These are phyloP conservation scores for Caenorhabditis panamensis DNA, from an alignment of 2,888 invertebrate species.

Conservation along the genomic window DNA sequence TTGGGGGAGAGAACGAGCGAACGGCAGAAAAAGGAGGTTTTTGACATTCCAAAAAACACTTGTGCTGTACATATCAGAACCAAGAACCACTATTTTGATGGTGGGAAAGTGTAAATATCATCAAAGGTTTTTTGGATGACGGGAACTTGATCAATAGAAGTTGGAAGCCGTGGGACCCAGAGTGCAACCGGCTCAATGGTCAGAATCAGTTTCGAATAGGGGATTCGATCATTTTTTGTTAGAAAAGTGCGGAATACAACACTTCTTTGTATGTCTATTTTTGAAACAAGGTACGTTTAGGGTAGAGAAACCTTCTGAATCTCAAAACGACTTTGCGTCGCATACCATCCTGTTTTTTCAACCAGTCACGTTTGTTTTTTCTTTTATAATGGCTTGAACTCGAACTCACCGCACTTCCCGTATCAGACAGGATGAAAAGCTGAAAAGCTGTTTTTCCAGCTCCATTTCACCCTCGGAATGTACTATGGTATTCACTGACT, in stretches of 20 bases:
- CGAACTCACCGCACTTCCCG: background rate
- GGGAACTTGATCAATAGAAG: background rate
- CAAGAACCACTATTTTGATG: slow-evolving; percentile 12
- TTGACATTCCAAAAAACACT: slow-evolving; percentile 33
- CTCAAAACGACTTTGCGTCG: too few relatives aligned
- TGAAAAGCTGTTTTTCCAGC: background rate
- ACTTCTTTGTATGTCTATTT: too few relatives aligned
- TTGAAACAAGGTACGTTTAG: too few relatives aligned
- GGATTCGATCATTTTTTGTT: too few relatives aligned
- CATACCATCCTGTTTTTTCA: too few relatives aligned
- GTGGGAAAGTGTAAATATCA: background rate
- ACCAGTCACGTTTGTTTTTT: too few relatives aligned
- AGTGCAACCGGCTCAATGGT: too few relatives aligned
- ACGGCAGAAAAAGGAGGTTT: slow-evolving; percentile 1
- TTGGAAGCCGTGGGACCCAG: too few relatives aligned
- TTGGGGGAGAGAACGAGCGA: slow-evolving; percentile 26
- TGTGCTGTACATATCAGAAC: slow-evolving; percentile 10
- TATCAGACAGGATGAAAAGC: background rate
- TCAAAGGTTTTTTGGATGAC: background rate
- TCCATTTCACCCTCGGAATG: background rate
- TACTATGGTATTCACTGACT: background rate
- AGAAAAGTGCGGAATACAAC: too few relatives aligned
- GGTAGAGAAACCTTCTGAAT: too few relatives aligned
- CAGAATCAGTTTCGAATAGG: too few relatives aligned
- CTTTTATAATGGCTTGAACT: too few relatives aligned